Percentiles rank a stretch among this genome's conserved stretches.
phyloP scores from a whole-genome alignment of 2,113 vertebrate genomes.

The Ptyas mucosa region DNA sequence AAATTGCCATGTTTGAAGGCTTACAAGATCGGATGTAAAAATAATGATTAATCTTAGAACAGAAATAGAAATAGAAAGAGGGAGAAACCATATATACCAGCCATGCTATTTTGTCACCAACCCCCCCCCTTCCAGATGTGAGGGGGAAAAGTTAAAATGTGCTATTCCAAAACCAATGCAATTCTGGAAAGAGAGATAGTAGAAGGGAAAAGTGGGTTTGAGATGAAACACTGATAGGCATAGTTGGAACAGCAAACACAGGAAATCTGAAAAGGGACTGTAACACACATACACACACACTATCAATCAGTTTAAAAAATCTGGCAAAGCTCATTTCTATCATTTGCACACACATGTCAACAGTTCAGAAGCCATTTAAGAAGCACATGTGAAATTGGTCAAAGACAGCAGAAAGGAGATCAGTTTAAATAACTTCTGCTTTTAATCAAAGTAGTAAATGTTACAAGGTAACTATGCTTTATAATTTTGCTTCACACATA shows the following conservation, averaged over 20 bases:
- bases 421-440: background rate
- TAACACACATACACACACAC: background rate
- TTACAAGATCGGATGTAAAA: background rate
- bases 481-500: background rate
- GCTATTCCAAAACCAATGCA: background rate
- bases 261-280: background rate
- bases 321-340: background rate
- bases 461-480: background rate
- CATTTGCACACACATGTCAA: background rate
- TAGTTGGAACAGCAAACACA: background rate
- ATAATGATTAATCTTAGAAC: background rate
- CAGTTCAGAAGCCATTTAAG: background rate
- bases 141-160: background rate
- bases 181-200: background rate
- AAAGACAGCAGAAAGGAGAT: background rate
- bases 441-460: background rate
- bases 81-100: background rate
- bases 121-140: background rate
- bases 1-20: background rate
- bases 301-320: background rate
- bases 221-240: background rate
- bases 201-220: background rate
- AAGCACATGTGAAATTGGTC: background rate
- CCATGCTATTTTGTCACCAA: background rate
- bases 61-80: background rate